Evolutionary conservation across 2,797 vertebrate species (phyloP).

Genomic region (Syncerus caffer): DNA sequence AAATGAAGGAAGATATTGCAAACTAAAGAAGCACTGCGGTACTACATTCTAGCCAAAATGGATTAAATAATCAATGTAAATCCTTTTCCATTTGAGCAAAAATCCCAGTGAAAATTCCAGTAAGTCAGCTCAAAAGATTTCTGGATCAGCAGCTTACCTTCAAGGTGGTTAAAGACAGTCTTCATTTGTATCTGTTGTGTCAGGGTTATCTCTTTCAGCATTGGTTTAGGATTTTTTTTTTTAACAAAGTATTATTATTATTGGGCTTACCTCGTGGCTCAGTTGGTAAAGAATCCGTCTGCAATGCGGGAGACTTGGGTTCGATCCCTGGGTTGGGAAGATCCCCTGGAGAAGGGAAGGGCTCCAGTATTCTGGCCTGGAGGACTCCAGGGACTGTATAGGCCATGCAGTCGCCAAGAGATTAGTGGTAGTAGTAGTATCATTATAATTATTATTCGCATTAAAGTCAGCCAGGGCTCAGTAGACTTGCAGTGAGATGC

Average conservation of each 20-base stretch:
- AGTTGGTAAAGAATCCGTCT: too few species aligned
- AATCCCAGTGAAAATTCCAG: background rate
- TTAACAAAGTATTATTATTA: background rate
- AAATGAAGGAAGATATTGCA: background rate
- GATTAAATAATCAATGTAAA: background rate
- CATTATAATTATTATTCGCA: background rate
- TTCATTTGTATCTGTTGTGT: background rate
- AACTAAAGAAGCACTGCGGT: conserved; percentile 4
- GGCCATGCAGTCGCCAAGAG: fast-evolving
- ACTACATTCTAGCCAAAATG: background rate
- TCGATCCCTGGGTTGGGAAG: background rate
- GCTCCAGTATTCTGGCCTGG: background rate
- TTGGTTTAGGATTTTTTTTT: background rate
- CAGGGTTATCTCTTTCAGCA: background rate
- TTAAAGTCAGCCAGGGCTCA: background rate
- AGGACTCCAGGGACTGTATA: background rate
- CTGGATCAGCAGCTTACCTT: background rate
- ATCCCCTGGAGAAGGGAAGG: background rate
- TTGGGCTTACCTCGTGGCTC: too few species aligned
- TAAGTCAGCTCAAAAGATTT: conserved; percentile 14
- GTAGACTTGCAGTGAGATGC: background rate
- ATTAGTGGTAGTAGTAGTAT: background rate
- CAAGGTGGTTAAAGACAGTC: background rate
- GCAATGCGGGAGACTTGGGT: background rate
- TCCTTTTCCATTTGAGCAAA: background rate